Evolutionary conservation across 2,888 invertebrate species (phyloP), one percentile per base, ranked within the genome.

Genomic region (Vannuccia rotundouncinata): DNA sequence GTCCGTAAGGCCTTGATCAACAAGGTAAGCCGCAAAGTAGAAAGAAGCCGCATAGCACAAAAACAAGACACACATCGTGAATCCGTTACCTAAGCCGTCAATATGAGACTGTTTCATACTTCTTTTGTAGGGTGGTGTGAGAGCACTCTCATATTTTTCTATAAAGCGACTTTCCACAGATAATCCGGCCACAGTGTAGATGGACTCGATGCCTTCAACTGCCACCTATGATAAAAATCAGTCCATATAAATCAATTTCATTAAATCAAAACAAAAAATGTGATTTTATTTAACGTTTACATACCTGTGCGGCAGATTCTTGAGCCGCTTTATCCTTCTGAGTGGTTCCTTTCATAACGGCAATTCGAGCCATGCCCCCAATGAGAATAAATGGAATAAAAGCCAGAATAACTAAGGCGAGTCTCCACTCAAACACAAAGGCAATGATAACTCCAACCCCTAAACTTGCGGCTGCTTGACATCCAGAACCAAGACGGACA

Each of bases 241-340:
- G n/a, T n/a, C n/a, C n/a, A n/a, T 83, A 82, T 45, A 5, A 22
- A 80, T 28, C 5, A n/a, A 79, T 31, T 13, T 79, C 78, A 75
- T 25, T 79, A 78, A 27, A 10, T 79, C n/a, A n/a, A n/a, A n/a
- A n/a, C n/a, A n/a, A n/a, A n/a, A n/a, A n/a, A n/a, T n/a, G n/a
- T n/a, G n/a, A n/a, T n/a, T n/a, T n/a, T n/a, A n/a, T n/a, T n/a
- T n/a, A n/a, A n/a, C n/a, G n/a, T n/a, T n/a, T n/a, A n/a, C n/a
- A n/a, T 84, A 90, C 90, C 85, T 90, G 89, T 79, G 90, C 90
- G 59, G 90, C 90, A 80, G 88, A 87, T 83, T 90, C 90, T 86
- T 90, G 86, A 0, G 89, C 86, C 31, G 85, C 86, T 0, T 88
- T 87, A 84, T 90, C 90, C 75, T 87, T 84, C 28, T 81, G 25